Base-by-base conservation (phyloP, 2,113 vertebrate genomes). In the Hippocampus guttulatus region DNA sequence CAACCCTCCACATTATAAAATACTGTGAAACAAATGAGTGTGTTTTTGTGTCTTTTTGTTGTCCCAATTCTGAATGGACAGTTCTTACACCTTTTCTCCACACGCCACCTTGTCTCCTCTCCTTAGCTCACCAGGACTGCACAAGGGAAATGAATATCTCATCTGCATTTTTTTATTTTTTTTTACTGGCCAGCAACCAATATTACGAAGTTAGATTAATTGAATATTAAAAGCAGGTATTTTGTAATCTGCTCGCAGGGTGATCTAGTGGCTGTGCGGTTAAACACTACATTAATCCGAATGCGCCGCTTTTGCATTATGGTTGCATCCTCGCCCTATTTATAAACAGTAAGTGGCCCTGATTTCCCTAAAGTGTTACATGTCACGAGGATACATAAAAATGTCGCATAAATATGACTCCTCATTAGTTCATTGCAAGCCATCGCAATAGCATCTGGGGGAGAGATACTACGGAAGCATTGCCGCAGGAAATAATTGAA, bases 341-440 rank as follows among this genome's bases (percentile, higher is more conserved):
- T 72, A 75, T 75, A 38, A 47, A 45, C 58, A 75, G 9, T 64
- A 69, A 67, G 47, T 73, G 3, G 6, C 0, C 52, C 57, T 67
- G n/a, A 64, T 77, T 70, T 55, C 20, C n/a, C 64, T 47, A 64
- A 69, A 68, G 64, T 40, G 73, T 66, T 75, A 58, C 62, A 65
- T 62, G 45, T 68, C 75, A 60, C 27, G 40, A 9, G 2, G 43
- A 70, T 70, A 15, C 16, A 75, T 68, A 68, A 75, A 77, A 68
- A 73, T 49, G 62, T 30, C 25, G n/a, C 58, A 5, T 69, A 76
- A 75, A 76, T 65, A 58, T 30, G 67, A 69, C 60, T 70, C 0
- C 73, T 81, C 71, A 63, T 78, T 81, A 84, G 69, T 55, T 80
- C 20, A 63, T 33, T 66, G 67, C 73, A 73, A 75, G 74, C 45